phyloP scores from a whole-genome alignment of 2,113 vertebrate species.

The Malurus alboscapulatus region DNA sequence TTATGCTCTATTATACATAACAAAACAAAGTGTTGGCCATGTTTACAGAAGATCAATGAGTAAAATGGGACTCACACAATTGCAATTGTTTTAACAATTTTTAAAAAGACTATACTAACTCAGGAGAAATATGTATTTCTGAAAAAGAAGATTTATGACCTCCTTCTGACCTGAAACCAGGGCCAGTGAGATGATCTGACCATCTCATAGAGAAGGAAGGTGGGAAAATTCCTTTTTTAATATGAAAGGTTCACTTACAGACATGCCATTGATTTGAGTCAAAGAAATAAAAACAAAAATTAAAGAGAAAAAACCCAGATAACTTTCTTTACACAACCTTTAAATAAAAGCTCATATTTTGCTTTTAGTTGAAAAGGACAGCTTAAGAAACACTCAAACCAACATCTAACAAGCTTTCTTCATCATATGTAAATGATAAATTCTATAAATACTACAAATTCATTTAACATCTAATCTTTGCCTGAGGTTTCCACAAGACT shows the following conservation, averaged over 20 bases:
- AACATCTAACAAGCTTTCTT: background rate
- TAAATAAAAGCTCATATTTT: background rate
- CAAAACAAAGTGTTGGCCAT: background rate
- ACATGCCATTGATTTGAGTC: background rate
- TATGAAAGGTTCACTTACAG: background rate
- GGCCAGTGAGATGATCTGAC: background rate
- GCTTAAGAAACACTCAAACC: background rate
- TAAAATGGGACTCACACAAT: background rate
- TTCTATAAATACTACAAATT: background rate
- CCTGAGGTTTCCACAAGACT: background rate
- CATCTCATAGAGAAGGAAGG: background rate
- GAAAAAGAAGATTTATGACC: background rate
- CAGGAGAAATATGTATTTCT: background rate
- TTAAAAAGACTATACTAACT: background rate
- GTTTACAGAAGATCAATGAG: background rate
- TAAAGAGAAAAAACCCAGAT: background rate
- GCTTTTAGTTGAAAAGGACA: background rate
- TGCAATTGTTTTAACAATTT: background rate
- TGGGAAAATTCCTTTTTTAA: background rate
- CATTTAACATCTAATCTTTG: background rate
- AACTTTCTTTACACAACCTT: background rate
- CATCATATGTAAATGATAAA: background rate
- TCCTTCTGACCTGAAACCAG: background rate
- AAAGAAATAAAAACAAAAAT: background rate
- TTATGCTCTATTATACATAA: background rate